Evolutionary conservation across 2,113 vertebrate species (phyloP).

Genomic region (Ascaphus truei): DNA sequence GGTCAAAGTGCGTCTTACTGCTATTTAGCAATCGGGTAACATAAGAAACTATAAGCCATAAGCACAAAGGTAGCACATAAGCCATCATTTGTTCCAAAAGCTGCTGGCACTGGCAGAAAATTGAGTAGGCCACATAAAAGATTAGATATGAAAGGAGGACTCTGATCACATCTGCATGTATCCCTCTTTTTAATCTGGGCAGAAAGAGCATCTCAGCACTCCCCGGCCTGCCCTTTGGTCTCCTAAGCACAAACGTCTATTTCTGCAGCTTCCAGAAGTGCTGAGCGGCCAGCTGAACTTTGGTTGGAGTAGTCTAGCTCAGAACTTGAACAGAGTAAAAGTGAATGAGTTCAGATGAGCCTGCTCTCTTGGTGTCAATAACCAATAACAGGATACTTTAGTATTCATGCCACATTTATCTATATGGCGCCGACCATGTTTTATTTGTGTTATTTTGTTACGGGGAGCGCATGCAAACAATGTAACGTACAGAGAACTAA

Average conservation of each 20-base stretch:
- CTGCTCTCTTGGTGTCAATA: not conserved
- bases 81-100: conserved; percentile 1
- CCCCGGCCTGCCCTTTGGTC: conserved; percentile 15
- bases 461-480: not conserved
- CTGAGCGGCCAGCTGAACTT: conserved; percentile 19
- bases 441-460: no score
- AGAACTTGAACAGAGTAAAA: not conserved
- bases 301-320: not conserved
- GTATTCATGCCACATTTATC: not conserved
- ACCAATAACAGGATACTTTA: not conserved
- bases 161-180: conserved; percentile 30
- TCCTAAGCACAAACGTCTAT: not conserved
- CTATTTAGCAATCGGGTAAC: conserved; percentile 10
- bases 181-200: conserved; percentile 4
- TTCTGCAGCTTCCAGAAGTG: conserved; percentile 1
- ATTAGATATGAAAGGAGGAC: conserved; percentile 33
- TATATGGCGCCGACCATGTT: not conserved
- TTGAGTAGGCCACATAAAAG: conserved; percentile 26
- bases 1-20: no score
- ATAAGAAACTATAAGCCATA: no score
- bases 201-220: conserved; percentile 34
- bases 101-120: conserved; percentile 31
- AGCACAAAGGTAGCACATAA: conserved; percentile 9
- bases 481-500: no score
- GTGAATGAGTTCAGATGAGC: not conserved